Percentiles rank a stretch among this genome's conserved stretches.
phyloP scores from a whole-genome alignment of 2,888 invertebrate species.

The Macrosoma leucophasiata region DNA sequence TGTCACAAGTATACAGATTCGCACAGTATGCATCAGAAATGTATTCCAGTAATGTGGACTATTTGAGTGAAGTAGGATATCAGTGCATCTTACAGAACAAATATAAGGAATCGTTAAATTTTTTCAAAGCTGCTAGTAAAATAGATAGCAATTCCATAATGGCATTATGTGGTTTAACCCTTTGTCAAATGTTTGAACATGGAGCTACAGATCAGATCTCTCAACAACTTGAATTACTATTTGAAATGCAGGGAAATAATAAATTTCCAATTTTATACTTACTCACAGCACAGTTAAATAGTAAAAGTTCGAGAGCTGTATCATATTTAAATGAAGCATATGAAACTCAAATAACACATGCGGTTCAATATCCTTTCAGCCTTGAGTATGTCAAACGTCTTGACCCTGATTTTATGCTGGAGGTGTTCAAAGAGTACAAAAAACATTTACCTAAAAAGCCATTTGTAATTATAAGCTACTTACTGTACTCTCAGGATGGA shows the following conservation, averaged over 20 bases:
- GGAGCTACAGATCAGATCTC: conserved; percentile 83
- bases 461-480: conserved; percentile 60
- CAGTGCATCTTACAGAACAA: conserved; percentile 84
- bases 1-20: conserved; percentile 84
- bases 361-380: conserved; percentile 79
- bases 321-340: conserved; percentile 78
- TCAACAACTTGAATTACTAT: conserved; percentile 90
- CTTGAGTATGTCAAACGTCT: conserved; percentile 82
- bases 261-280: conserved; percentile 81
- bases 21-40: conserved; percentile 87
- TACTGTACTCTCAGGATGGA: conserved; percentile 62
- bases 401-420: conserved; percentile 90
- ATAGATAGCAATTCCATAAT: conserved; percentile 88
- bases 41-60: conserved; percentile 80
- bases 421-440: conserved; percentile 85
- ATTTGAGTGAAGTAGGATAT: conserved; percentile 88
- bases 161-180: conserved; percentile 87
- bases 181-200: conserved; percentile 86
- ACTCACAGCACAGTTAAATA: conserved; percentile 80
- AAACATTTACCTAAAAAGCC: conserved; percentile 81
- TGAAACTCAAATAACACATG: conserved; percentile 58
- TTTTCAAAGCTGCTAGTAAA: conserved; percentile 88
- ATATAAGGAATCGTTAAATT: conserved; percentile 84
- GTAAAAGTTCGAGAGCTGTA: conserved; percentile 73
- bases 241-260: conserved; percentile 83